Conservation (phyloP, 1,140 invertebrate genomes). For the Nymphalis io region DNA sequence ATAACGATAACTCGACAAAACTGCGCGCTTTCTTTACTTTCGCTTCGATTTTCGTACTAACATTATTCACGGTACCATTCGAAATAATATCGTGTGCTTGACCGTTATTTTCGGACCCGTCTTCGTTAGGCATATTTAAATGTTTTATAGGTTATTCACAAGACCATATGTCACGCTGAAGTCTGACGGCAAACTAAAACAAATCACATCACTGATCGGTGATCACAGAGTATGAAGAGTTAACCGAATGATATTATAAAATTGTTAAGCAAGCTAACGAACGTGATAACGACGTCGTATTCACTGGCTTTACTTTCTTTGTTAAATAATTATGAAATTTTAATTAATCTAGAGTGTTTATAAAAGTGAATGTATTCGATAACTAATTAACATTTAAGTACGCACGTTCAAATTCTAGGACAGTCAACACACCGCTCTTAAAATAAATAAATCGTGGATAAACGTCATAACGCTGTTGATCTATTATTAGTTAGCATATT, state of each 20-base stretch:
- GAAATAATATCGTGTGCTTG: neutral
- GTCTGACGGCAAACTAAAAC: constrained; percentile 18
- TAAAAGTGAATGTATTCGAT: too few species aligned
- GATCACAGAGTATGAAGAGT: constrained; percentile 1
- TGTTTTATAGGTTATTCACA: neutral
- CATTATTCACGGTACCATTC: neutral
- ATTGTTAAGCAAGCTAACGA: neutral
- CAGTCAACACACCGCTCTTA: too few species aligned
- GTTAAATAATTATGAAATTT: too few species aligned
- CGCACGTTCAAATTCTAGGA: too few species aligned
- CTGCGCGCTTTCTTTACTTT: constrained; percentile 59
- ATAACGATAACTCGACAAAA: constrained; percentile 52
- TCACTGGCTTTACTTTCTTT: neutral
- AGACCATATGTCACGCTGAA: constrained; percentile 10
- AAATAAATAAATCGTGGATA: too few species aligned
- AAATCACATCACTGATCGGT: neutral
- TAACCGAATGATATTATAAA: neutral
- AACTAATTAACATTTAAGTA: too few species aligned
- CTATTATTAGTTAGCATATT: too few species aligned
- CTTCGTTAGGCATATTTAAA: constrained; percentile 18
- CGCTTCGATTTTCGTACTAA: constrained; percentile 45
- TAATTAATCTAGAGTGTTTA: too few species aligned
- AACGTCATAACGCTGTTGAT: too few species aligned
- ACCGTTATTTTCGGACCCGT: neutral
- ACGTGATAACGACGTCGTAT: neutral